Conservation (phyloP, 2,888 invertebrate genomes). For the Perizoma affinitatum region DNA sequence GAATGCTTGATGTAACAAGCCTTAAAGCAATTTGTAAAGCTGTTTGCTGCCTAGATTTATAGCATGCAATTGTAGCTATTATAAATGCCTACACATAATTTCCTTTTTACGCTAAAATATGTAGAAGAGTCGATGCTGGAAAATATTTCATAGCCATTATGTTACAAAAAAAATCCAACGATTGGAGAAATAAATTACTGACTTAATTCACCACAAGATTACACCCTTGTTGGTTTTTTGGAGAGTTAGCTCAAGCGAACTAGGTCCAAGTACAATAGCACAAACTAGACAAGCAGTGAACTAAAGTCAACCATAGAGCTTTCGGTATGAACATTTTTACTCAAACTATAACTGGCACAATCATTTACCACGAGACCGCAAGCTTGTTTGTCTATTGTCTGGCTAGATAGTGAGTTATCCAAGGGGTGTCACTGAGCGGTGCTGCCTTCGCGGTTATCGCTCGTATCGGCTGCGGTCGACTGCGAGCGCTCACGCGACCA, state of each 20-base stretch:
- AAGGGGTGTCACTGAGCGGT: conserved; percentile 64
- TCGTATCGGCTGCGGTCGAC: conserved; percentile 65
- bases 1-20: conserved; percentile 19
- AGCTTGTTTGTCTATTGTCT: conserved; percentile 28
- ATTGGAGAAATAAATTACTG: no score
- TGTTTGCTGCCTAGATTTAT: conserved; percentile 26
- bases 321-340: background rate
- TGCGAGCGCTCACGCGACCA: conserved; percentile 90
- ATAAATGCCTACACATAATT: conserved; percentile 16
- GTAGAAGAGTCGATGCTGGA: conserved; percentile 1
- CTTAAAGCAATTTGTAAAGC: conserved; percentile 22
- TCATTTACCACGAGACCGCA: conserved; percentile 29
- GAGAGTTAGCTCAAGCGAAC: no score
- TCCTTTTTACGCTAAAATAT: conserved; percentile 5
- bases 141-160: background rate
- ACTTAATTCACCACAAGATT: no score
- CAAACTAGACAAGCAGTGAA: no score
- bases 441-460: conserved; percentile 55
- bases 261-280: no score
- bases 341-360: conserved; percentile 6
- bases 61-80: conserved; percentile 29
- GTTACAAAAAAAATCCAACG: no score
- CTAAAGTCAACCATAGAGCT: background rate
- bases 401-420: conserved; percentile 61
- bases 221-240: no score